Conservation (phyloP, 35 echinoderm and acorn worm species). For the Anneissia japonica region DNA sequence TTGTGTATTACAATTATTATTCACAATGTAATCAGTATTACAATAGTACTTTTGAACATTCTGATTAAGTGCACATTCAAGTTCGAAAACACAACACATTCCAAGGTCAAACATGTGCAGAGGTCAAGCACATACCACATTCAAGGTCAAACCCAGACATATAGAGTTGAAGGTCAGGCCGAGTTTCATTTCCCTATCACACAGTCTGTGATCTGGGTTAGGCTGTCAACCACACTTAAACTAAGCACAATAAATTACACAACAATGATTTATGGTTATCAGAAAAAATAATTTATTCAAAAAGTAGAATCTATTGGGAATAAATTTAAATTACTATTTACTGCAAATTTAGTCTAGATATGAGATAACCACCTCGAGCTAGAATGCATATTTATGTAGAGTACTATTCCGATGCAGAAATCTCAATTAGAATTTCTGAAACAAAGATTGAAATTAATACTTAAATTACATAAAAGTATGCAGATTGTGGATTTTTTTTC, state of each 20-base stretch:
- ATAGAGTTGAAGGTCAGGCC: too few relatives aligned
- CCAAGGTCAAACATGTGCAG: too few relatives aligned
- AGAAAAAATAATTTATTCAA: constrained; percentile 1
- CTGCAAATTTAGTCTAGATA: constrained; percentile 1
- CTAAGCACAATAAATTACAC: neutral
- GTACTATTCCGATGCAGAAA: neutral
- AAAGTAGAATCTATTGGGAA: neutral
- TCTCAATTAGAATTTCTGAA: neutral
- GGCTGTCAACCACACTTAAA: neutral
- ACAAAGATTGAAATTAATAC: neutral
- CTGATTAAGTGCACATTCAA: too few relatives aligned
- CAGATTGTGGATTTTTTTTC: neutral
- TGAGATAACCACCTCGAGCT: neutral
- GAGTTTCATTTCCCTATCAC: too few relatives aligned
- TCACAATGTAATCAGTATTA: too few relatives aligned
- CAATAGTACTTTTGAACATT: too few relatives aligned
- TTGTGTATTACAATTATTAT: too few relatives aligned
- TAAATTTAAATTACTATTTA: neutral
- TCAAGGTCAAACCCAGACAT: too few relatives aligned
- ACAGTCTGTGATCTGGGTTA: neutral
- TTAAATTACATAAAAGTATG: neutral
- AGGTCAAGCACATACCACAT: too few relatives aligned
- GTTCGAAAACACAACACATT: too few relatives aligned
- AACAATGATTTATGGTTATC: neutral
- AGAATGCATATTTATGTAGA: neutral